Evolutionary conservation across 2,113 vertebrate genomes (phyloP).

Genomic region (Rhineura floridana): DNA sequence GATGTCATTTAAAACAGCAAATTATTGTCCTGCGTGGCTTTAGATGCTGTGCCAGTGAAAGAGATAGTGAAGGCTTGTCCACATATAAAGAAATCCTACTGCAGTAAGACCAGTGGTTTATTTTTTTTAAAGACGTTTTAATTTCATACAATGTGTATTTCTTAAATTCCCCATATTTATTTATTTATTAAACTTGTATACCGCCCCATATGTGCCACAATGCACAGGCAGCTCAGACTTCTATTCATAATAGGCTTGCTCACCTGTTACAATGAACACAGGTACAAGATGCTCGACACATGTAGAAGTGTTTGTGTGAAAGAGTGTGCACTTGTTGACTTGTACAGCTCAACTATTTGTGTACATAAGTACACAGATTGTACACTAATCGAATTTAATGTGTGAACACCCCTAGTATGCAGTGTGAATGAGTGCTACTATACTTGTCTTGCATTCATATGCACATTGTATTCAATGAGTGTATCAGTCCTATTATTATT

Average conservation of each 20-base stretch:
- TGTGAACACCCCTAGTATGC: neutral
- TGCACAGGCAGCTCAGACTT: too few relatives aligned
- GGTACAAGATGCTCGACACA: too few relatives aligned
- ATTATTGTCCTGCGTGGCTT: slow-evolving; percentile 17
- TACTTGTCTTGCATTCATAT: too few relatives aligned
- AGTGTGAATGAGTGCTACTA: neutral
- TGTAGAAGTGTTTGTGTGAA: too few relatives aligned
- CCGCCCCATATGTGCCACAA: too few relatives aligned
- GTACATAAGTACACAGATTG: neutral
- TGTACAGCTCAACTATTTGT: too few relatives aligned
- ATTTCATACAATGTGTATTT: neutral
- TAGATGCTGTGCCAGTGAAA: neutral
- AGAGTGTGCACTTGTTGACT: too few relatives aligned
- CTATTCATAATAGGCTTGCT: too few relatives aligned
- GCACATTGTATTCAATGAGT: neutral
- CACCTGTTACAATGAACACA: too few relatives aligned
- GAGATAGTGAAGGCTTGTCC: neutral
- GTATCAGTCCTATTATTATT: neutral
- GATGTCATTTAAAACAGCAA: slow-evolving; percentile 35
- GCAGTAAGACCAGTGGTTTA: fast-evolving
- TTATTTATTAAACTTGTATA: too few relatives aligned
- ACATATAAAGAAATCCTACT: fast-evolving
- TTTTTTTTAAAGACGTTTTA: neutral
- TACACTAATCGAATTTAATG: too few relatives aligned
- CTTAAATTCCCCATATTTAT: neutral